A percentile compares a stretch with the other conserved stretches of the same genome.
Conservation (phyloP, 2,113 vertebrate genomes). For the Herpetotheres cachinnans region DNA sequence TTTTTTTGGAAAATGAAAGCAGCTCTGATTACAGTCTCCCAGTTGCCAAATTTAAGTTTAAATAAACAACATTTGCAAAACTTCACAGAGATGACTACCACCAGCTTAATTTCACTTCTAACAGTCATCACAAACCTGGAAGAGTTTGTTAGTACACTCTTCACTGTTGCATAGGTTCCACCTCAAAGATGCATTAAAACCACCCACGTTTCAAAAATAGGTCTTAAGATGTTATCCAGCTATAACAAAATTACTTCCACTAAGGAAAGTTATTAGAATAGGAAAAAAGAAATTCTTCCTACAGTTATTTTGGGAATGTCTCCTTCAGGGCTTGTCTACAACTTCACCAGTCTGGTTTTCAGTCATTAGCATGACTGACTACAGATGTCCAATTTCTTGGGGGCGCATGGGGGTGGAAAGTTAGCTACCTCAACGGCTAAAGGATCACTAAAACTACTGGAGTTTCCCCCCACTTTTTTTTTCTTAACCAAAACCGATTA, state of each 20-base stretch:
- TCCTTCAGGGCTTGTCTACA: constrained; percentile 12
- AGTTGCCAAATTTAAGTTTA: background rate
- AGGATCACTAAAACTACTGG: background rate
- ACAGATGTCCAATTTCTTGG: background rate
- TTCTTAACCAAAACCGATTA: background rate
- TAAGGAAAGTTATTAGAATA: background rate
- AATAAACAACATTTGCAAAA: background rate
- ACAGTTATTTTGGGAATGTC: constrained; percentile 7
- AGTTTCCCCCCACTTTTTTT: background rate
- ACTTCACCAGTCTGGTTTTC: background rate
- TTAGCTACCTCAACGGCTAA: background rate
- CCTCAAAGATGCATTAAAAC: background rate
- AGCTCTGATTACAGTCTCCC: background rate
- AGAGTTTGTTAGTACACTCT: background rate
- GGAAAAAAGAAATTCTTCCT: background rate
- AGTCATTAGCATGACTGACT: background rate
- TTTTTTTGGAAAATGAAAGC: background rate
- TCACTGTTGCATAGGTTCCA: background rate
- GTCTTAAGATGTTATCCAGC: background rate
- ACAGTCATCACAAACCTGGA: background rate
- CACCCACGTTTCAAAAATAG: background rate
- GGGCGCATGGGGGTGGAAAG: fast-evolving
- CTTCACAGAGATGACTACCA: background rate
- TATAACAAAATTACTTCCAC: background rate
- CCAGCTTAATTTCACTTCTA: background rate